Percentiles rank a stretch among this genome's conserved stretches.
These are phyloP conservation scores for Clarias platycephalus DNA, from an alignment of 2,797 vertebrate genomes.

Conservation along the genomic window DNA sequence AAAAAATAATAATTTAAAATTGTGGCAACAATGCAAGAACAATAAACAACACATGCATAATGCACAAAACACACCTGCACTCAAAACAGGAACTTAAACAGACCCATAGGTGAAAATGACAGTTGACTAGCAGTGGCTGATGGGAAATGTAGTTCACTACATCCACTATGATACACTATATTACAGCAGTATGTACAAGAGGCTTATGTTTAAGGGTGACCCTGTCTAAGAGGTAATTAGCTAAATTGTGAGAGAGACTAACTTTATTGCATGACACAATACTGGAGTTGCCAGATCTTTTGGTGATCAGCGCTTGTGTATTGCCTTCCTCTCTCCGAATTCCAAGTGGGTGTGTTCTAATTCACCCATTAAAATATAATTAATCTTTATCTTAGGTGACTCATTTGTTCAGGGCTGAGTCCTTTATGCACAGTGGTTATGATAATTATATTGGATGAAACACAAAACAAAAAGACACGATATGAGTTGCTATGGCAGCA, in stretches of 20 bases:
- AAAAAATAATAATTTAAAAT: no score
- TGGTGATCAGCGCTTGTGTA: neutral
- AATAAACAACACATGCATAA: no score
- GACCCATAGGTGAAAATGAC: no score
- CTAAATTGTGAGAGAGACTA: neutral
- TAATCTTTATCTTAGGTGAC: neutral
- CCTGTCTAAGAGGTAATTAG: neutral
- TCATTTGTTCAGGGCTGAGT: neutral
- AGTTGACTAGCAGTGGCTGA: no score
- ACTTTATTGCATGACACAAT: neutral
- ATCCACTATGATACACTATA: no score
- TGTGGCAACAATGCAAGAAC: no score
- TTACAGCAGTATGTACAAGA: no score
- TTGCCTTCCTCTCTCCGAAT: neutral
- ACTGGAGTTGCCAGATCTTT: neutral
- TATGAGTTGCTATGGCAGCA: neutral
- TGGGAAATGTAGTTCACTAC: no score
- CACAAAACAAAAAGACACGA: neutral
- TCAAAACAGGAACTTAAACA: no score
- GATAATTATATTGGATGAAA: neutral
- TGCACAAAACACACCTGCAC: no score
- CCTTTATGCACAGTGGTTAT: neutral
- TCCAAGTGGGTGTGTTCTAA: neutral
- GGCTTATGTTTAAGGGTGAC: neutral
- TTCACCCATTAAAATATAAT: slow-evolving; percentile 6